Base-by-base conservation (phyloP, 2,888 invertebrate genomes). In the Dermolepida albohirtum region DNA sequence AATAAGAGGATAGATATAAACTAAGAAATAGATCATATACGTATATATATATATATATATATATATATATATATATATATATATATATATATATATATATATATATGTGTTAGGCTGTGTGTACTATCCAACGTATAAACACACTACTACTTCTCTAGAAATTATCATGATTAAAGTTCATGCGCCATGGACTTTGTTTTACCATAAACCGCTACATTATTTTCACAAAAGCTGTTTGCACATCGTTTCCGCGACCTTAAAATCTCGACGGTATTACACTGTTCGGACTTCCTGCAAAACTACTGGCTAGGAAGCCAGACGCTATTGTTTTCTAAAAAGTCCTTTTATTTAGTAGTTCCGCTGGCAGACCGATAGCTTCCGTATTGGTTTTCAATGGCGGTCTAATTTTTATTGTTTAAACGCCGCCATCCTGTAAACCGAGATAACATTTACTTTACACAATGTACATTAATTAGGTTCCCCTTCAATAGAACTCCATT, bases 231-330 rank as follows among this genome's bases (percentile, higher is more conserved):
- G 66, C 59, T 66, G 51, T 59, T 66, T 66, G 50, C 55, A 27
- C 40, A 40, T 50, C 59, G 41, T 50, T 59, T 50, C 59, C 59
- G 66, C 59, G 47, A 47, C 66, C 59, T 66, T 59, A 66, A 66
- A 66, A 66, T 66, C 66, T 59, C 29, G 34, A 6, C 29, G 14
- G 17, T 14, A 50, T 51, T 51, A 43, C 59, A 34, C 12, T 17
- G 40, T 43, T 49, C 27, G 50, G 39, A 66, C 66, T 59, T 66
- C 57, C 59, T 17, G 66, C 41, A 49, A 57, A 50, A 40, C 49
- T 34, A 50, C 50, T 34, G 59, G 16, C 14, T 50, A 66, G 66
- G 66, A 66, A 59, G 50, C 50, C 59, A 59, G 57, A 43, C 51
- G 39, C 34, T 54, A 50, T 27, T 59, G 59, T 66, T 57, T 41